Evolutionary conservation across 2,888 invertebrate genomes (phyloP).

Genomic region (Tachina fera): DNA sequence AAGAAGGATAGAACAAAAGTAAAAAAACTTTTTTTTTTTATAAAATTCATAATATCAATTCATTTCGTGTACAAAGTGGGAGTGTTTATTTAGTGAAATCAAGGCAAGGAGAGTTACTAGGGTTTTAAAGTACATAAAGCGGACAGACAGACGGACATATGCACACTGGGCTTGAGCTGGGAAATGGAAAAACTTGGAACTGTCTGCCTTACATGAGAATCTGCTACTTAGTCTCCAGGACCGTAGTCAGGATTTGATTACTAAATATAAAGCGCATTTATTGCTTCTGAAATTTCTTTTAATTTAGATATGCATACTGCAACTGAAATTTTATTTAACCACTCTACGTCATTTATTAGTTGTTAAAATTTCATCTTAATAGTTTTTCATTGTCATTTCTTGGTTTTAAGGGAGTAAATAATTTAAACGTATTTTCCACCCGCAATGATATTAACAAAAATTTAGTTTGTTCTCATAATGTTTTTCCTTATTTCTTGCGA

Average conservation of each 20-base stretch:
- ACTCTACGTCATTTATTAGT: constrained; percentile 20
- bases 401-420: constrained; percentile 57
- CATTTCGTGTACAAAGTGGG: constrained; percentile 43
- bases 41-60: constrained; percentile 63
- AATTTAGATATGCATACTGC: too few species aligned
- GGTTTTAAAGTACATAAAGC: constrained; percentile 5
- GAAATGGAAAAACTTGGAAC: too few species aligned
- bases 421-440: constrained; percentile 42
- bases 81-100: constrained; percentile 62
- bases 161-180: too few species aligned
- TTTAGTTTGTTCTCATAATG: constrained; percentile 51
- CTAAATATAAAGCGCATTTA: too few species aligned
- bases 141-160: background rate
- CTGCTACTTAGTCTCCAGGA: too few species aligned
- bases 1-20: background rate
- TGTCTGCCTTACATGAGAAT: too few species aligned
- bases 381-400: constrained; percentile 26
- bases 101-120: constrained; percentile 34
- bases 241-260: too few species aligned
- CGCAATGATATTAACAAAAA: constrained; percentile 56
- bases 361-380: background rate
- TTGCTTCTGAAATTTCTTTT: too few species aligned
- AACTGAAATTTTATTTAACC: background rate
- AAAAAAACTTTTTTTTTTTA: constrained; percentile 37
- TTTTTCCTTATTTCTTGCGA: background rate